Conservation (phyloP, 2,797 vertebrate species). For the Sebastes taczanowskii region DNA sequence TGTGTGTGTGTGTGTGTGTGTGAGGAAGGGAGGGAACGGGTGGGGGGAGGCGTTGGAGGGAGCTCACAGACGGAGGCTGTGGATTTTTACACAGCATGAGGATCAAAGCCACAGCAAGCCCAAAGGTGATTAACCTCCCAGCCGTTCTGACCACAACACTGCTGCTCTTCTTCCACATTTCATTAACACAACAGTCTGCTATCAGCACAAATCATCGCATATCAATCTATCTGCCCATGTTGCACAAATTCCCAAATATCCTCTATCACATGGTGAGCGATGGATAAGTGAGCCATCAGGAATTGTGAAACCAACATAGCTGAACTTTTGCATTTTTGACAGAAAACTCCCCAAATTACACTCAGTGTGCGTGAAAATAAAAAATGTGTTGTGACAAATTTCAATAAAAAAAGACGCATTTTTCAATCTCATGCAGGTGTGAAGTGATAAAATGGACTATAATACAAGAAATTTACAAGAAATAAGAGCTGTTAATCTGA, state of each 20-base stretch:
- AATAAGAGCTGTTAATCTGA: background rate
- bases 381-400: background rate
- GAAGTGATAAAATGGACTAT: background rate
- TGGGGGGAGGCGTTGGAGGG: slow-evolving; percentile 21
- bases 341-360: background rate
- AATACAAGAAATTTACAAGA: background rate
- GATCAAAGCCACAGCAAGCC: slow-evolving; percentile 72
- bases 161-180: slow-evolving; percentile 48
- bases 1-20: slow-evolving; percentile 17
- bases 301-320: background rate
- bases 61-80: slow-evolving; percentile 64
- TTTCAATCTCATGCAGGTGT: background rate
- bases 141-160: slow-evolving; percentile 62
- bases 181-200: slow-evolving; percentile 33
- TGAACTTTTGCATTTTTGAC: slow-evolving; percentile 17
- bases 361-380: background rate
- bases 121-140: slow-evolving; percentile 74
- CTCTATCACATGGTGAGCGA: background rate
- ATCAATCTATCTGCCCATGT: slow-evolving; percentile 6
- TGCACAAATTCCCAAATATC: slow-evolving; percentile 10
- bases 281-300: background rate
- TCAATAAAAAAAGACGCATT: background rate
- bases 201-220: slow-evolving; percentile 18
- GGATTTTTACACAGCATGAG: slow-evolving; percentile 71
- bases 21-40: slow-evolving; percentile 32